phyloP scores from a whole-genome alignment of 2,888 invertebrate genomes.

The Plebejus argus region DNA sequence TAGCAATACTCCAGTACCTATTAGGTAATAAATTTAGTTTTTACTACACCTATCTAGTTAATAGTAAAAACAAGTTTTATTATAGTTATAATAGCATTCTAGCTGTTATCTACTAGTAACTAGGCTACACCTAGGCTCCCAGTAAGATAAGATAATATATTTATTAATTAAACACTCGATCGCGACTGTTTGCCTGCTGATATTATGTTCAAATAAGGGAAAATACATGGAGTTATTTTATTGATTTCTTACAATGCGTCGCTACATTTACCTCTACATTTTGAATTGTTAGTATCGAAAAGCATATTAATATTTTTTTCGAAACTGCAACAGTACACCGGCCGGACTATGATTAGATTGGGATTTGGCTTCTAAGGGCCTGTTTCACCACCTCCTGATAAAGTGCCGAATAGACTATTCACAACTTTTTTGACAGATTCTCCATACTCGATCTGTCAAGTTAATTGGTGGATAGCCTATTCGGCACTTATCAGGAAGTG shows the following conservation, averaged over 20 bases:
- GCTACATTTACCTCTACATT: no score
- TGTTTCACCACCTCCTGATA: no score
- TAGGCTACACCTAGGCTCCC: background rate
- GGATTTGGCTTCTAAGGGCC: no score
- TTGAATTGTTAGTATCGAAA: no score
- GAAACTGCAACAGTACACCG: no score
- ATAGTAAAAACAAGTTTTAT: background rate
- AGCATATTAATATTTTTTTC: no score
- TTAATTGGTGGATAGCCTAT: no score
- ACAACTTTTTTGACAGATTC: no score
- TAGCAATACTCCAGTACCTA: background rate
- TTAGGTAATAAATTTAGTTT: background rate
- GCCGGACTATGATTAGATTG: no score
- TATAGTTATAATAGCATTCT: background rate
- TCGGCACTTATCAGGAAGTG: no score
- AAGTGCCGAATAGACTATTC: no score
- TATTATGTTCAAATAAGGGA: constrained; percentile 18
- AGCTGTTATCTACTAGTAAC: constrained; percentile 3
- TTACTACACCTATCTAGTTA: background rate
- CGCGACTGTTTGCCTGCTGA: constrained; percentile 1
- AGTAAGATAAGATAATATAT: constrained; percentile 12
- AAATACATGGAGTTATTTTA: background rate
- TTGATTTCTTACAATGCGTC: background rate
- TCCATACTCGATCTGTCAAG: no score
- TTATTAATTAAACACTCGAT: constrained; percentile 21